Evolutionary conservation across 2,888 invertebrate species (phyloP).

Genomic region (Mechanitis messenoides): DNA sequence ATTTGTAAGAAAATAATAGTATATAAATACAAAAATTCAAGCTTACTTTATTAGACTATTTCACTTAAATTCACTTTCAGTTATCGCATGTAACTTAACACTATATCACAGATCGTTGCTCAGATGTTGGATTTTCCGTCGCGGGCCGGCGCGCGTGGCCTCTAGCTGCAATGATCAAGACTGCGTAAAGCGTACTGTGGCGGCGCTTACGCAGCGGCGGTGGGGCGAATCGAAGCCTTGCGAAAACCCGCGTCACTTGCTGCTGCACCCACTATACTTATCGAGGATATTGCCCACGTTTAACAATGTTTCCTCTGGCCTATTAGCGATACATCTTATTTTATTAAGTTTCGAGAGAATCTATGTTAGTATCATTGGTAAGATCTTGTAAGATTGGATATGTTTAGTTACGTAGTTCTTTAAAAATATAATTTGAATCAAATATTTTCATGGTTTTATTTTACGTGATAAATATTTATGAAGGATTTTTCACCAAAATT

Average conservation of each 20-base stretch:
- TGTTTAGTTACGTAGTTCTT: background rate
- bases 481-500: too few species aligned
- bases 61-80: conserved; percentile 33
- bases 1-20: background rate
- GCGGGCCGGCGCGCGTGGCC: conserved; percentile 46
- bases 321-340: background rate
- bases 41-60: conserved; percentile 18
- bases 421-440: too few species aligned
- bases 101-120: conserved; percentile 71
- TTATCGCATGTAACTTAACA: conserved; percentile 56
- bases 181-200: conserved; percentile 37
- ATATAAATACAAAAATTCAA: background rate
- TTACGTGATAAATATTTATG: too few species aligned
- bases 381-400: background rate
- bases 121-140: conserved; percentile 49
- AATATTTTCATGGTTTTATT: too few species aligned
- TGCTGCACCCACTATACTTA: conserved; percentile 37
- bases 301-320: conserved; percentile 27
- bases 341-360: background rate
- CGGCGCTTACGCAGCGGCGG: conserved; percentile 58
- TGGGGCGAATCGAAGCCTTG: conserved; percentile 68
- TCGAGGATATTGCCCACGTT: conserved; percentile 33
- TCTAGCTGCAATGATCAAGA: conserved; percentile 48
- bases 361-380: too few species aligned
- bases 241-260: conserved; percentile 52